phyloP scores from a whole-genome alignment of 2,888 invertebrate species.

The Ferrisia virgata region DNA sequence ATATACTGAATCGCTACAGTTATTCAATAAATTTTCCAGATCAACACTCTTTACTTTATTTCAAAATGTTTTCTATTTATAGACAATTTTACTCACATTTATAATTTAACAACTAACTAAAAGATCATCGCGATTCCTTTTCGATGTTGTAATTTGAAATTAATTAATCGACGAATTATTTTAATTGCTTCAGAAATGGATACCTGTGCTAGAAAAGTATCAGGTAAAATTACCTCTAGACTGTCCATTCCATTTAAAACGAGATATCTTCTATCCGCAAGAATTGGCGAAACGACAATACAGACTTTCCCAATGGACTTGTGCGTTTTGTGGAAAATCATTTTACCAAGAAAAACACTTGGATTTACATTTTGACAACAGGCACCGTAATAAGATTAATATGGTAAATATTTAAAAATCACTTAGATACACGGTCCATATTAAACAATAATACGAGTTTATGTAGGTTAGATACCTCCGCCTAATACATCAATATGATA shows the following conservation, averaged over 20 bases:
- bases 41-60: no score
- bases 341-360: conserved; percentile 84
- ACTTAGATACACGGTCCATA: no score
- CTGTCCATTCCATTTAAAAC: conserved; percentile 82
- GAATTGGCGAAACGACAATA: conserved; percentile 81
- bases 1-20: no score
- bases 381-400: conserved; percentile 79
- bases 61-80: no score
- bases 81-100: no score
- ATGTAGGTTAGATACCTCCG: no score
- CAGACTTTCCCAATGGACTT: conserved; percentile 84
- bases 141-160: no score
- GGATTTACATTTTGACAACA: conserved; percentile 84
- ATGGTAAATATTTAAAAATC: no score
- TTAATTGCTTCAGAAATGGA: conserved; percentile 66
- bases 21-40: no score
- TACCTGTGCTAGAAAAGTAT: conserved; percentile 83
- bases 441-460: no score
- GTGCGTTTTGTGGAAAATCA: conserved; percentile 85
- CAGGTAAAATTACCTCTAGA: conserved; percentile 81
- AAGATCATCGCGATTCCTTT: no score
- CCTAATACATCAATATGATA: not conserved
- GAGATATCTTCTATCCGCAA: conserved; percentile 84
- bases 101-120: no score
- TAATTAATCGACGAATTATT: not conserved